Conservation (phyloP, 2,797 vertebrate genomes). For the Notolabrus celidotus region DNA sequence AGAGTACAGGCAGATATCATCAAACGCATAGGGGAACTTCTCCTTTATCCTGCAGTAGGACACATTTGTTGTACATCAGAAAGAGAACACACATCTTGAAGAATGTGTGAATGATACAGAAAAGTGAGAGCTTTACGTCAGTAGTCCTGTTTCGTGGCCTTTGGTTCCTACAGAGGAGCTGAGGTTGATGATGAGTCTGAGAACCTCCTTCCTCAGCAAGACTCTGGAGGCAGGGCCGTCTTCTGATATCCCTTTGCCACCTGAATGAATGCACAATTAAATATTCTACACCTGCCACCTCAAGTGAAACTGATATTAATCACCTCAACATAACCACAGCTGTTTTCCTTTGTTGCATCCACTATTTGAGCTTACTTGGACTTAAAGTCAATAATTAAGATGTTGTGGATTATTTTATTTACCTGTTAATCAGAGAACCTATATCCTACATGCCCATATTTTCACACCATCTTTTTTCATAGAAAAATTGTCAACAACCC, state of each 20-base stretch:
- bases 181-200: slow-evolving; percentile 96
- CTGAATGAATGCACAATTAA: slow-evolving; percentile 66
- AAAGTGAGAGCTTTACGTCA: slow-evolving; percentile 88
- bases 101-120: not conserved
- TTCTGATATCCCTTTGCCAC: slow-evolving; percentile 94
- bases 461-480: too few relatives aligned
- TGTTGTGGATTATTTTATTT: too few relatives aligned
- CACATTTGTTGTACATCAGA: not conserved
- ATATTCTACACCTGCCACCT: not conserved
- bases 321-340: too few relatives aligned
- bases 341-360: too few relatives aligned
- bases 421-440: too few relatives aligned
- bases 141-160: slow-evolving; percentile 97
- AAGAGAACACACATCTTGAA: not conserved
- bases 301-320: too few relatives aligned
- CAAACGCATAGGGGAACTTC: slow-evolving; percentile 98
- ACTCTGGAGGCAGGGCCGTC: slow-evolving; percentile 95
- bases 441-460: too few relatives aligned
- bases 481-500: too few relatives aligned
- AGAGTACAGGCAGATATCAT: slow-evolving; percentile 99
- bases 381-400: too few relatives aligned
- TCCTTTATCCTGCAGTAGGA: slow-evolving; percentile 92
- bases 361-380: too few relatives aligned
- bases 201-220: slow-evolving; percentile 95
- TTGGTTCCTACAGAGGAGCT: slow-evolving; percentile 99